Base-by-base conservation (phyloP, 2,113 vertebrate genomes). In the Cyphomyrus plagiostoma region DNA sequence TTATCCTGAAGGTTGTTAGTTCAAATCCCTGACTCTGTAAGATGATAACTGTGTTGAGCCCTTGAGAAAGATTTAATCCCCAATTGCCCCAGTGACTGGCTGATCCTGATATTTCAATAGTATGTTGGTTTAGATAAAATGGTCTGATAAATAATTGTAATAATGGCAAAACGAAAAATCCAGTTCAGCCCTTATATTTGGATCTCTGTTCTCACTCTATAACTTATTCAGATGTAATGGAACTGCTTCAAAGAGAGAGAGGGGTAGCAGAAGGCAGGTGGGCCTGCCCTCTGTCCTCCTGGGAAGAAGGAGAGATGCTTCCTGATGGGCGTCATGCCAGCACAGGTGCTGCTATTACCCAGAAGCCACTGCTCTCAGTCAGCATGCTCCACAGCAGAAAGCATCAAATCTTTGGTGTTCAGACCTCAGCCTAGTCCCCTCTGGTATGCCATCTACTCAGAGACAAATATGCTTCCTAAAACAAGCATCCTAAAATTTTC, bases 121-220 rank as follows among this genome's bases (percentile, higher is more conserved):
- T 1, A 70, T 30, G 62, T 70, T 26, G 3, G 26, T 70, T 70
- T 70, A 70, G 62, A 70, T 70, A 30, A 70, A 30, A 30, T 70
- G 0, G 3, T 70, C 10, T 70, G 26, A 10, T 13, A 30, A 70
- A 70, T 30, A 30, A 70, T 30, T 30, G 94, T 92, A 93, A 94
- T 94, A 93, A 95, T 95, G 94, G 5, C 94, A 94, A 92, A 92
- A 94, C 92, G 91, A 92, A 92, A 92, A 92, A 93, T 92, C 93
- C 93, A 91, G 92, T 92, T 92, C 91, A 35, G 5, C 26, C 49
- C 88, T 86, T 66, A 45, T 30, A 9, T 83, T 35, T 39, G 30
- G 19, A 83, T 13, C 13, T 19, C 10, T 80, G 11, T 85, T 8
- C 46, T 62, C 42, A 80, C 48, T 35, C 23, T 86, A 48, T 86